Evolutionary conservation across 2,888 invertebrate genomes (phyloP).

Genomic region (Cosmia pyralina): DNA sequence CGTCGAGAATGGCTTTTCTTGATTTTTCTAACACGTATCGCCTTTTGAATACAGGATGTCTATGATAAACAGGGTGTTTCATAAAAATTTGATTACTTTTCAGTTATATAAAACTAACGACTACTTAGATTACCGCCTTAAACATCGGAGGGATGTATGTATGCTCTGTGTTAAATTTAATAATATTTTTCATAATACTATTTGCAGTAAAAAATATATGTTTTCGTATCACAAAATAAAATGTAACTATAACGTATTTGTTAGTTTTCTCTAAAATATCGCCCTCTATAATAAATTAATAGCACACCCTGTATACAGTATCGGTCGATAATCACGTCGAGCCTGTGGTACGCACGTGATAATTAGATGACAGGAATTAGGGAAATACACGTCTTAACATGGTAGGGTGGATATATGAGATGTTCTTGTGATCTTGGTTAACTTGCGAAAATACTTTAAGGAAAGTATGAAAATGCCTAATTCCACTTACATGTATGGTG

Average conservation of each 20-base stretch:
- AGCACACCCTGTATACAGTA: background rate
- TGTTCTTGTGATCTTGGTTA: background rate
- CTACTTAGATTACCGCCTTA: too few relatives aligned
- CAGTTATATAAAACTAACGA: too few relatives aligned
- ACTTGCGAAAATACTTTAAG: background rate
- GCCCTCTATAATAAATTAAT: background rate
- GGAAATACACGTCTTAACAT: slow-evolving; percentile 16
- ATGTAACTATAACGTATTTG: background rate
- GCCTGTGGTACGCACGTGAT: background rate
- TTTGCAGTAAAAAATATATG: too few relatives aligned
- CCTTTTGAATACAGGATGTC: background rate
- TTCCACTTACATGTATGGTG: too few relatives aligned
- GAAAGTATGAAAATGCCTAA: background rate
- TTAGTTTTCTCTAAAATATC: too few relatives aligned
- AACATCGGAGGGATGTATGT: too few relatives aligned
- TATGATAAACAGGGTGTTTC: too few relatives aligned
- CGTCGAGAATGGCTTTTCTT: background rate
- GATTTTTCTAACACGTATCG: background rate
- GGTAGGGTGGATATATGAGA: background rate
- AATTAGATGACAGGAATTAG: slow-evolving; percentile 37
- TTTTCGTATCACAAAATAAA: too few relatives aligned
- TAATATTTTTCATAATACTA: too few relatives aligned
- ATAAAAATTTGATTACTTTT: too few relatives aligned
- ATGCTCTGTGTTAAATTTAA: too few relatives aligned
- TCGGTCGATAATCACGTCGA: slow-evolving; percentile 20